phyloP scores from a whole-genome alignment of 2,113 vertebrate species.

The Scortum barcoo region DNA sequence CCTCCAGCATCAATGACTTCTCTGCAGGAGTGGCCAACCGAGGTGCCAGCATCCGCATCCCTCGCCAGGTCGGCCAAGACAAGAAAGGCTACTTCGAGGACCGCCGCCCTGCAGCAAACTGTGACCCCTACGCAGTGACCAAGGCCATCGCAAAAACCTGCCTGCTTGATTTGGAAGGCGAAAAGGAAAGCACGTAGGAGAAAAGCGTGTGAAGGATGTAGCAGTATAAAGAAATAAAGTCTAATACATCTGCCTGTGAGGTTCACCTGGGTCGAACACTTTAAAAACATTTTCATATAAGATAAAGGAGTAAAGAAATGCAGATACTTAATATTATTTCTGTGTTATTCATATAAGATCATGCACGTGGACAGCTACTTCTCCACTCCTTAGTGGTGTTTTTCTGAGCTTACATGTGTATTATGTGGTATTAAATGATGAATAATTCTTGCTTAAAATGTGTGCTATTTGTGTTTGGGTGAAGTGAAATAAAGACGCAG shows the following conservation, averaged over 20 bases:
- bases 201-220: neutral
- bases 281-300: neutral
- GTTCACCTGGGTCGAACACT: neutral
- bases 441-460: neutral
- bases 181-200: neutral
- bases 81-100: conserved; percentile 87
- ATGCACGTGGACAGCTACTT: neutral
- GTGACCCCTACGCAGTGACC: conserved; percentile 85
- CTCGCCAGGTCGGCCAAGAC: conserved; percentile 83
- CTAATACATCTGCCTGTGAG: neutral
- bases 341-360: neutral
- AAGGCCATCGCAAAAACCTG: conserved; percentile 81
- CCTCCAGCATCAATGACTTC: conserved; percentile 86
- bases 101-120: conserved; percentile 86
- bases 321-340: neutral
- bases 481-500: conserved; percentile 18
- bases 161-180: conserved; percentile 62
- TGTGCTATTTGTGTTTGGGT: neutral
- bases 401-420: neutral
- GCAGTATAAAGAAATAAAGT: neutral
- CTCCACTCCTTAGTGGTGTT: neutral
- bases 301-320: neutral
- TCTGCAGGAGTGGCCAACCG: conserved; percentile 84
- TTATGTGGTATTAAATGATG: neutral
- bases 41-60: conserved; percentile 86